Conservation (phyloP, 2,888 invertebrate species). For the Cetonia aurata region DNA sequence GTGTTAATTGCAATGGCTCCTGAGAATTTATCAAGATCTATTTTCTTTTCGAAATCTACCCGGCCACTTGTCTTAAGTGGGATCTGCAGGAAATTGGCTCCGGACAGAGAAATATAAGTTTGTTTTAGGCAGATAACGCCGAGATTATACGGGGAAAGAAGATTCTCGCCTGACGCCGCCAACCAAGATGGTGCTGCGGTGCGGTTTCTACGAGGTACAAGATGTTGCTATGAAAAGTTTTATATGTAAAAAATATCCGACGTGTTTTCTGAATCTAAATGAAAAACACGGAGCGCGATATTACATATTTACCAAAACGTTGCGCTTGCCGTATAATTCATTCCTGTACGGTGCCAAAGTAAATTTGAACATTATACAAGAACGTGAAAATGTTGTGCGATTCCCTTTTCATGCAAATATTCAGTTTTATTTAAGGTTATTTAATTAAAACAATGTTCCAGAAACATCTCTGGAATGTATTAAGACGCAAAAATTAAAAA, state of each 20-base stretch:
- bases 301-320: constrained; percentile 38
- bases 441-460: no score
- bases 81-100: constrained; percentile 61
- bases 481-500: no score
- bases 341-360: constrained; percentile 11
- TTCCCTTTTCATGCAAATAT: not conserved
- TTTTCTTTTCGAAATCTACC: constrained; percentile 60
- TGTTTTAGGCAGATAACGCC: constrained; percentile 59
- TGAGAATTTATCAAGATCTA: constrained; percentile 59
- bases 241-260: constrained; percentile 58
- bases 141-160: constrained; percentile 58
- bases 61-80: constrained; percentile 58
- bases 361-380: constrained; percentile 34
- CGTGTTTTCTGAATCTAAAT: constrained; percentile 52
- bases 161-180: constrained; percentile 54
- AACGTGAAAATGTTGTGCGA: constrained; percentile 18
- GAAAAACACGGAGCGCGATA: constrained; percentile 44
- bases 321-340: constrained; percentile 29
- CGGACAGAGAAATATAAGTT: constrained; percentile 61
- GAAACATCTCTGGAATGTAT: no score
- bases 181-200: constrained; percentile 8
- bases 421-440: no score
- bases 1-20: constrained; percentile 60
- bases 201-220: constrained; percentile 53
- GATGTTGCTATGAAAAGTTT: constrained; percentile 58